These are phyloP conservation scores for Pseudorhiza aurosa DNA, from an alignment of 30 jellyfish, hydroid and myxozoan genomes.

Conservation along the genomic window DNA sequence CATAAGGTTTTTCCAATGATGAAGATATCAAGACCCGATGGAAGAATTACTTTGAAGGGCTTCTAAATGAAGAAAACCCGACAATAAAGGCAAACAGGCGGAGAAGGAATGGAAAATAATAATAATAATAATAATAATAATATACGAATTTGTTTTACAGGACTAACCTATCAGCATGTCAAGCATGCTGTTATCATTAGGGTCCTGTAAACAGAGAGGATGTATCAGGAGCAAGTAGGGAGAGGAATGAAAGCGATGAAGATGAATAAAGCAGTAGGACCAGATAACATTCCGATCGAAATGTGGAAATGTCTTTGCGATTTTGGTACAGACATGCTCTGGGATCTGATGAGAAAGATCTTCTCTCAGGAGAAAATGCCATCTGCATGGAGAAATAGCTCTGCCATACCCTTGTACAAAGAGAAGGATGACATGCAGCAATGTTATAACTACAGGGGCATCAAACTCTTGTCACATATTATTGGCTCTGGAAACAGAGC, in stretches of 20 bases:
- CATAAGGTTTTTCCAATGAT: neutral
- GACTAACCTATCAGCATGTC: too few species aligned
- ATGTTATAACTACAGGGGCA: conserved; percentile 37
- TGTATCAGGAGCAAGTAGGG: neutral
- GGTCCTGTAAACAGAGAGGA: neutral
- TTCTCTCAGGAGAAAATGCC: conserved; percentile 18
- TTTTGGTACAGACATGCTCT: conserved; percentile 17
- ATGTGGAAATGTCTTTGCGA: conserved; percentile 18
- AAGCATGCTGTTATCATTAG: too few species aligned
- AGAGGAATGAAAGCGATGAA: conserved; percentile 29
- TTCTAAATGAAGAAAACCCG: conserved; percentile 35
- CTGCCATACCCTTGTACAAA: conserved; percentile 3
- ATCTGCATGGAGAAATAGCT: conserved; percentile 22
- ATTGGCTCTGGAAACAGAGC: neutral
- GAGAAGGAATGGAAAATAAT: neutral
- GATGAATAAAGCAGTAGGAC: conserved; percentile 36
- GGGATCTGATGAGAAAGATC: neutral
- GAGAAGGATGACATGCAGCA: conserved; percentile 33
- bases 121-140: too few species aligned
- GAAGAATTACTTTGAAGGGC: conserved; percentile 13
- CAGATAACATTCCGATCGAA: conserved; percentile 50
- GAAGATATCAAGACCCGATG: conserved; percentile 1
- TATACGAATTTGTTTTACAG: too few species aligned
- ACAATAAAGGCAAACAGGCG: neutral
- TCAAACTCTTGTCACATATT: conserved; percentile 19